Base-by-base conservation (phyloP, 2,113 vertebrate genomes). In the Origma solitaria region DNA sequence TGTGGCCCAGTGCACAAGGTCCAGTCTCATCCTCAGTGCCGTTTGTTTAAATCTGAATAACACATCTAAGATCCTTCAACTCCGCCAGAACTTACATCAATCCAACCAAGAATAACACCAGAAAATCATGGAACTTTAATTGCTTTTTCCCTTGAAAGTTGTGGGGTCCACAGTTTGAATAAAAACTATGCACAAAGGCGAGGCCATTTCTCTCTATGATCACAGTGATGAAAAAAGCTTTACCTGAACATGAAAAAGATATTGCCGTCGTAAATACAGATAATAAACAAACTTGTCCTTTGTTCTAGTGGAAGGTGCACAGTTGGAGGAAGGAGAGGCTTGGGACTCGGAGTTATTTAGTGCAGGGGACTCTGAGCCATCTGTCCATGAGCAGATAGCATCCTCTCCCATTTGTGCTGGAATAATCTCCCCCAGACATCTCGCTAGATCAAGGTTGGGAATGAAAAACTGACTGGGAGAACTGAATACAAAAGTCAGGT, bases 321-420 rank as follows among this genome's bases (percentile, higher is more conserved):
- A 93, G 69, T 68, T 90, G 86, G 88, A 86, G 64, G 50, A 96
- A 93, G 82, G 58, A 88, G 91, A 95, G 90, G 85, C 75, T 95
- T 93, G 93, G 87, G 95, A 93, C 79, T 85, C 24, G 1, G 51
- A 24, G 78, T 95, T 97, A 88, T 96, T 95, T 96, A 97, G 84
- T 94, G 90, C 82, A 82, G 78, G 54, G 78, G 50, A 82, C 84
- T 92, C 90, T 94, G 89, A 93, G 84, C 95, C 96, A 96, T 96
- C 95, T 97, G 95, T 70, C 94, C 91, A 38, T 7, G 86, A 88
- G 38, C 72, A 94, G 88, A 92, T 13, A 94, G 37, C 84, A 90
- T 80, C 91, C 78, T 82, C 90, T 94, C 82, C 84, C 78, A 54
- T 94, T 96, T 91, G 81, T 57, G 69, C 84, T 76, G 75, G 45